A percentile compares a stretch with the other conserved stretches of the same genome.
phyloP scores from a whole-genome alignment of 2,113 vertebrate genomes.

The Pituophis catenifer region DNA sequence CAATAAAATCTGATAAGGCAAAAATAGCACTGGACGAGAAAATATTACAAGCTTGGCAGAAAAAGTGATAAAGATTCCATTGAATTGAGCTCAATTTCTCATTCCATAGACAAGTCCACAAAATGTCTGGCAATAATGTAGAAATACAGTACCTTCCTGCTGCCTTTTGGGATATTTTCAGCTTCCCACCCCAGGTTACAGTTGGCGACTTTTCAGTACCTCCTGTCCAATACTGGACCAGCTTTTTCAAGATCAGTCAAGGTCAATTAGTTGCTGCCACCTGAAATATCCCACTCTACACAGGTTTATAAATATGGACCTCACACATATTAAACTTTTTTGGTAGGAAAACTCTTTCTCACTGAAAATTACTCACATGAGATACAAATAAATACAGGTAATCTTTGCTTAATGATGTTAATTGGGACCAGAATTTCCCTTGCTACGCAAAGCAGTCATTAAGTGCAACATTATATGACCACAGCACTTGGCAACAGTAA shows the following conservation, averaged over 20 bases:
- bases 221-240: neutral
- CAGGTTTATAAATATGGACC: neutral
- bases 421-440: neutral
- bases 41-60: neutral
- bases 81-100: neutral
- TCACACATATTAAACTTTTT: neutral
- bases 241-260: neutral
- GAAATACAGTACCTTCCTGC: neutral
- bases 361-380: neutral
- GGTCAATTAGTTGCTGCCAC: neutral
- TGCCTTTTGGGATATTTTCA: neutral
- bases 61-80: neutral
- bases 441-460: neutral
- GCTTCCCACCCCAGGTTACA: neutral
- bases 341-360: neutral
- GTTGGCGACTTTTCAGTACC: neutral
- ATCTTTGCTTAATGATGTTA: neutral
- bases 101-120: neutral
- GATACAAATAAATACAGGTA: neutral
- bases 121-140: neutral
- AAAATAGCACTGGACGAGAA: neutral
- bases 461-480: neutral
- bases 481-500: neutral
- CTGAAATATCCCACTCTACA: neutral
- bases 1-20: neutral